phyloP scores from a whole-genome alignment of 2,888 invertebrate species.

The Pandemis cinnamomeana region DNA sequence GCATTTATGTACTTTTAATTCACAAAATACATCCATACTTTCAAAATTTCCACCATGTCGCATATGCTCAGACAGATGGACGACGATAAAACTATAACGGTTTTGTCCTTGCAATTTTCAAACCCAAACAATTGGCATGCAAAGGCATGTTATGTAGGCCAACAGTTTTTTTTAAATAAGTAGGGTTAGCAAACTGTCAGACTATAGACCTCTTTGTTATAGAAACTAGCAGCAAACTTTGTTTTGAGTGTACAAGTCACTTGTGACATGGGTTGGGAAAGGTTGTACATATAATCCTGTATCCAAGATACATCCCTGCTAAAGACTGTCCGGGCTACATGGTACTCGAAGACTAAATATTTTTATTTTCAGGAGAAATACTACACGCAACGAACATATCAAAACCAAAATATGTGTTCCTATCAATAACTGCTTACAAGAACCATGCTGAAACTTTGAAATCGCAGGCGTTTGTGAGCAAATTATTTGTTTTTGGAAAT shows the following conservation, averaged over 20 bases:
- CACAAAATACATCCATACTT: too few relatives aligned
- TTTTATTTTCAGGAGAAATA: conserved; percentile 63
- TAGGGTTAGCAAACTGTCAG: background rate
- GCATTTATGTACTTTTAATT: too few relatives aligned
- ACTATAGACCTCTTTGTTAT: too few relatives aligned
- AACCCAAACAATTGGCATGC: too few relatives aligned
- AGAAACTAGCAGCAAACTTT: background rate
- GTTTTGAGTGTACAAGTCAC: background rate
- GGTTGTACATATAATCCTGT: background rate
- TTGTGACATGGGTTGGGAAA: background rate
- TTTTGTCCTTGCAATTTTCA: too few relatives aligned
- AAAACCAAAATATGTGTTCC: conserved; percentile 64
- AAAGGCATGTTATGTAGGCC: background rate
- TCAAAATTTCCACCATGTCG: too few relatives aligned
- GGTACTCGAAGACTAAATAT: background rate
- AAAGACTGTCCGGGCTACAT: background rate
- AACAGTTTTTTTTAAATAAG: background rate
- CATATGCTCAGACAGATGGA: too few relatives aligned
- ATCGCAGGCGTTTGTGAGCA: conserved; percentile 49
- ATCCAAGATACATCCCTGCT: background rate
- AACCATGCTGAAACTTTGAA: conserved; percentile 53
- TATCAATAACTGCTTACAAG: conserved; percentile 60
- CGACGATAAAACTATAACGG: too few relatives aligned
- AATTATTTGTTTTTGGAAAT: conserved; percentile 57
- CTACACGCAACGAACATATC: conserved; percentile 63